Evolutionary conservation across 2,888 invertebrate genomes (phyloP).

Genomic region (Ophion ventricosus): DNA sequence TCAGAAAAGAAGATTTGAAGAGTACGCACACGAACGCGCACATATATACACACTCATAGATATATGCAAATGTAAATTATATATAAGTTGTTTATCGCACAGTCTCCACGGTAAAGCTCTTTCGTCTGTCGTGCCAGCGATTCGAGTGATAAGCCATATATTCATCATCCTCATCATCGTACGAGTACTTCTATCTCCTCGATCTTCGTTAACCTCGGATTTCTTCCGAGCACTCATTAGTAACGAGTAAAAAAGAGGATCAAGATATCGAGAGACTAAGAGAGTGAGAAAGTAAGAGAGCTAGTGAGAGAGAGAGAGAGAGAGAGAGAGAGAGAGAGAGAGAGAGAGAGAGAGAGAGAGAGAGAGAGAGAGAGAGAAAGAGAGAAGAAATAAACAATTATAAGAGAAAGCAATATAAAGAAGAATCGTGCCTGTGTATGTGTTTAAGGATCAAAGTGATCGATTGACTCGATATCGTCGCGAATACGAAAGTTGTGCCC

Average conservation of each 20-base stretch:
- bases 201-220: constrained; percentile 20
- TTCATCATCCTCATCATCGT: constrained; percentile 1
- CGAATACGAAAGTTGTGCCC: no score
- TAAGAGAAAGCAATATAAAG: no score
- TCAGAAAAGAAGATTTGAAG: not conserved
- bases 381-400: not conserved
- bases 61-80: no score
- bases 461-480: no score
- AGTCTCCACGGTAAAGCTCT: not conserved
- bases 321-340: not conserved
- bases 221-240: not conserved
- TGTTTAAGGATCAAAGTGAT: no score
- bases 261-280: no score
- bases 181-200: constrained; percentile 8
- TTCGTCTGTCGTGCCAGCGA: not conserved
- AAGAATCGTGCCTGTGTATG: no score
- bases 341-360: not conserved
- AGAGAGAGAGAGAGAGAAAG: not conserved
- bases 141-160: not conserved
- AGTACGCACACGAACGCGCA: not conserved
- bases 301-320: not conserved
- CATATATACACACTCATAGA: no score
- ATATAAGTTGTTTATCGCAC: not conserved
- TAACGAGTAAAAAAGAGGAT: not conserved
- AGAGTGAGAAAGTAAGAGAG: not conserved